Evolutionary conservation across 1,140 invertebrate genomes (phyloP).

Genomic region (Trichonephila clavipes): DNA sequence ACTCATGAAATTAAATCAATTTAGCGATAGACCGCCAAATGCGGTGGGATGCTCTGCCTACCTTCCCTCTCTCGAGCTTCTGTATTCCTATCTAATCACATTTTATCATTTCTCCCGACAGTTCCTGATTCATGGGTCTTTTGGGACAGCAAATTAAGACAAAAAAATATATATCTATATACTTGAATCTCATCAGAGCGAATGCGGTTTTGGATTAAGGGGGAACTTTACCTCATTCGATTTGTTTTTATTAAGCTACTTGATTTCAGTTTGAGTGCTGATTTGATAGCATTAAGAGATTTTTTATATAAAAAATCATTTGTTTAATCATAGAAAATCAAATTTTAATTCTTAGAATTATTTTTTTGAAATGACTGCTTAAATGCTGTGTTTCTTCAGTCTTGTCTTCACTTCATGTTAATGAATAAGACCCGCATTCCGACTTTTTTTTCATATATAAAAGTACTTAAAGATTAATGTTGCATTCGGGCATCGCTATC

Average conservation of each 20-base stretch:
- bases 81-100: slow-evolving; percentile 46
- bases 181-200: slow-evolving; percentile 11
- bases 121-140: slow-evolving; percentile 59
- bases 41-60: neutral
- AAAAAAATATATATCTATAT: slow-evolving; percentile 16
- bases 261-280: neutral
- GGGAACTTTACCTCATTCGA: neutral
- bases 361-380: no score
- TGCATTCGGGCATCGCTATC: neutral
- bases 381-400: no score
- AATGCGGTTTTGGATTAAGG: neutral
- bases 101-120: slow-evolving; percentile 65
- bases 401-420: no score
- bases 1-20: neutral
- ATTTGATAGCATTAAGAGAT: neutral
- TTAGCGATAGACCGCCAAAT: slow-evolving; percentile 19
- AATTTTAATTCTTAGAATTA: no score
- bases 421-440: no score
- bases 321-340: no score
- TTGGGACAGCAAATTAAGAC: slow-evolving; percentile 58
- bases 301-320: no score
- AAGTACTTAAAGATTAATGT: neutral
- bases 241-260: slow-evolving; percentile 13
- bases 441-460: neutral
- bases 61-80: slow-evolving; percentile 2